Evolutionary conservation across 2,113 vertebrate genomes (phyloP).

Genomic region (Ancistrus triradiatus): DNA sequence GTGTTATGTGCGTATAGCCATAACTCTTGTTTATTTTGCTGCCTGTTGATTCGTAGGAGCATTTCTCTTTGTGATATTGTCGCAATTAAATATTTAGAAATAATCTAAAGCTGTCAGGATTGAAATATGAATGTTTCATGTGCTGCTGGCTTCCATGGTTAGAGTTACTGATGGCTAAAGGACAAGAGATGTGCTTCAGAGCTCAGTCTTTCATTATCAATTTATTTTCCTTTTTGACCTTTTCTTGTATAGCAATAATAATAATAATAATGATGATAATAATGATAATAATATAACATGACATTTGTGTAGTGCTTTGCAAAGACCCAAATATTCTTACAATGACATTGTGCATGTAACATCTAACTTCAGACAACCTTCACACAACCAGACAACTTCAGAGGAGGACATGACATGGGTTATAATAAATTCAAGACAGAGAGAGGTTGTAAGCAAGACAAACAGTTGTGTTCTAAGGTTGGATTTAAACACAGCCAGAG

Average conservation of each 20-base stretch:
- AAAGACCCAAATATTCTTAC: no score
- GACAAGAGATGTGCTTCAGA: conserved; percentile 40
- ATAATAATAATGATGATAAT: no score
- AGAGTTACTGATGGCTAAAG: conserved; percentile 38
- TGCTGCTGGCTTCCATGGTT: conserved; percentile 51
- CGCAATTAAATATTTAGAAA: conserved; percentile 57
- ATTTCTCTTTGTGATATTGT: conserved; percentile 47
- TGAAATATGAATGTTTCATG: conserved; percentile 60
- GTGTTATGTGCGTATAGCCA: conserved; percentile 20
- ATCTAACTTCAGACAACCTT: no score
- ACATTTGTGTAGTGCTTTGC: no score
- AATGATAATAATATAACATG: no score
- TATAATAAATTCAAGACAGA: no score
- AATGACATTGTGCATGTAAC: no score
- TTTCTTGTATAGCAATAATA: conserved; percentile 21
- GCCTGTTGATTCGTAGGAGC: conserved; percentile 48
- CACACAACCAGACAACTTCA: no score
- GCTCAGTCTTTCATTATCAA: conserved; percentile 41
- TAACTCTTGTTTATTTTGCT: conserved; percentile 53
- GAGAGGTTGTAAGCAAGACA: no score
- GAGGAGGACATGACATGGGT: no score
- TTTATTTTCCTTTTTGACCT: conserved; percentile 5
- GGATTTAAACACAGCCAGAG: no score
- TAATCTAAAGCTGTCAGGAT: conserved; percentile 55
- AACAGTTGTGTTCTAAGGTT: no score